Evolutionary conservation across 2,888 invertebrate species (phyloP).

Genomic region (Drosophila merina): DNA sequence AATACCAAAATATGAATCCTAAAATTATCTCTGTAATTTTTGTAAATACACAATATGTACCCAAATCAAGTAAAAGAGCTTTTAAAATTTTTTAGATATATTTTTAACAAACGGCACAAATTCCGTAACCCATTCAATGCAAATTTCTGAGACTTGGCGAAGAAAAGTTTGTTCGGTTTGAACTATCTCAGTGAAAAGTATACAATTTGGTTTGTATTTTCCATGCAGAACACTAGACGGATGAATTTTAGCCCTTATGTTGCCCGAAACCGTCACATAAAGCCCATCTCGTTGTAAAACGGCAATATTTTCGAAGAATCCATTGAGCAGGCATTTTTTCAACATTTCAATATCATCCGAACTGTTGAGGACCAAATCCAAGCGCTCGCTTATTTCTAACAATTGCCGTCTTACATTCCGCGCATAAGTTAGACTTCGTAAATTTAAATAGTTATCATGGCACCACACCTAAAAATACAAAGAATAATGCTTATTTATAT

Average conservation of each 20-base stretch:
- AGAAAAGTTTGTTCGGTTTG: conserved; percentile 93
- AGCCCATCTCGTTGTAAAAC: conserved; percentile 90
- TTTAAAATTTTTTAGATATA: conserved; percentile 53
- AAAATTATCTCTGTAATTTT: not conserved
- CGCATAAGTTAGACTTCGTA: conserved; percentile 92
- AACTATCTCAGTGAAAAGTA: conserved; percentile 94
- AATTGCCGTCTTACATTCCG: conserved; percentile 92
- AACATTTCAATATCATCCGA: conserved; percentile 88
- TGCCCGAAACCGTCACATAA: conserved; percentile 87
- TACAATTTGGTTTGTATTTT: conserved; percentile 87
- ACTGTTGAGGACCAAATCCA: conserved; percentile 87
- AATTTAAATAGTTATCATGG: conserved; percentile 93
- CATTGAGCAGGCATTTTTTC: conserved; percentile 91
- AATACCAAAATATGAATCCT: conserved; percentile 14
- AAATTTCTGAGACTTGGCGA: conserved; percentile 90
- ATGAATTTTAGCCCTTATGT: conserved; percentile 91
- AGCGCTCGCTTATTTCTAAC: conserved; percentile 87
- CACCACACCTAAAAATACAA: conserved; percentile 87
- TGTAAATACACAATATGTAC: too few relatives aligned
- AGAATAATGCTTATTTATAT: too few relatives aligned
- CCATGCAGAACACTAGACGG: conserved; percentile 90
- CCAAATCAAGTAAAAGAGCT: too few relatives aligned
- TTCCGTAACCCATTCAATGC: conserved; percentile 91
- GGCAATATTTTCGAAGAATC: conserved; percentile 94
- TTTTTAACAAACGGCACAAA: conserved; percentile 84